Evolutionary conservation across 2,113 vertebrate species (phyloP), one percentile per base, ranked within the genome.

Genomic region (Pimephales promelas): DNA sequence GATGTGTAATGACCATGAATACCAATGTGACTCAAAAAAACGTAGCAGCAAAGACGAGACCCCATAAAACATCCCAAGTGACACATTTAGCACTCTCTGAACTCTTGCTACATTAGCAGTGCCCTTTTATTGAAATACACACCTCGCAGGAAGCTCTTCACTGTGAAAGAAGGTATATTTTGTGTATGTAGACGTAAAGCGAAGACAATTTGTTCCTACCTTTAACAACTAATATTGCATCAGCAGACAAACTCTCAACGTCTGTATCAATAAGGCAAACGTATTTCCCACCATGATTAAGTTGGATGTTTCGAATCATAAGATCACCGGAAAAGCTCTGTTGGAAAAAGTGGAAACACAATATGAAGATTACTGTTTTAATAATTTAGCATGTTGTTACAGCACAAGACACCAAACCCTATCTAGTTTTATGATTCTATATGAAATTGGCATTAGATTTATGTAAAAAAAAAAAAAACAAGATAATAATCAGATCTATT

Each of bases 291-390:
- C 94, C 96, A 3, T 99, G 97, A 62, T 94, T 96, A 86, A 98
- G 92, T 91, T 98, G 97, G 87, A 97, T 97, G 93, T 98, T 98
- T 80, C 97, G 95, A 88, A 99, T 96, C 97, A 99, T 96, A 71
- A 99, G 87, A 90, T 99, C 97, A 0, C 97, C 97, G 0, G 97
- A 95, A 0, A 96, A 93, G 64, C 90, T 96, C 97, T 99, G 87
- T 24, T 71, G 36, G 68, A 85, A 59, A 59, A 72, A 81, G 13
- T 85, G 71, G 8, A 56, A 64, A 89, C 74, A 86, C 14, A 57
- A 59, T 10, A 43, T 81, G 13, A 54, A 62, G 20, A 72, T 24
- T 77, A 85, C 47, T 3, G 71, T 7, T 22, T 54, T 54, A 54
- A 54, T 54, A 72, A 70, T 64, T 22, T 3, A 9, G n/a, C 10